These are phyloP conservation scores for Harpagoxenus sublaevis DNA, from an alignment of 2,888 invertebrate genomes.

Conservation along the genomic window DNA sequence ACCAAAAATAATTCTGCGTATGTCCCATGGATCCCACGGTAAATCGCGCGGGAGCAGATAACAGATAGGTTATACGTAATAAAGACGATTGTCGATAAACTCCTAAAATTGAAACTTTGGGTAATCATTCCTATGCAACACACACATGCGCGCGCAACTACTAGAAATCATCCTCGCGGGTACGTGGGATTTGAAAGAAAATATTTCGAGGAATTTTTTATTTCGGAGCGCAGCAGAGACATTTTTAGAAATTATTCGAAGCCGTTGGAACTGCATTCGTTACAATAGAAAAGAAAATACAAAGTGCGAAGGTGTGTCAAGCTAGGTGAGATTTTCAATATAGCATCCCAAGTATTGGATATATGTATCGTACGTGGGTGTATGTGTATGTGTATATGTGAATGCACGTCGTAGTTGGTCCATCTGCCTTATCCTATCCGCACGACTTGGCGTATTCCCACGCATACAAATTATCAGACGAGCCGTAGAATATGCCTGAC, in stretches of 20 bases:
- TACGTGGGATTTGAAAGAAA: not conserved
- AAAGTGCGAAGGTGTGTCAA: constrained; percentile 7
- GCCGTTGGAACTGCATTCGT: constrained; percentile 16
- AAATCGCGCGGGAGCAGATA: constrained; percentile 18
- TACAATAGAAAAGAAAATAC: not conserved
- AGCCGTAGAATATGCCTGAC: constrained; percentile 5
- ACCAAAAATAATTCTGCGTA: constrained; percentile 63
- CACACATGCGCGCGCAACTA: not conserved
- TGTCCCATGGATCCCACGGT: constrained; percentile 50
- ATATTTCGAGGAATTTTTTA: not conserved
- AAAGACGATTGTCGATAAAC: constrained; percentile 68
- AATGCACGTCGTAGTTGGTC: constrained; percentile 1
- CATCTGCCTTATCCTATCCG: constrained; percentile 15
- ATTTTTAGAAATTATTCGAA: constrained; percentile 53
- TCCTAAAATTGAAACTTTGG: constrained; percentile 55
- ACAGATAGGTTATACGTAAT: constrained; percentile 54
- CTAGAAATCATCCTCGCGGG: not conserved
- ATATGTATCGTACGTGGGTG: no score
- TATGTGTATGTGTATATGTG: no score
- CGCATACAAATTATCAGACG: constrained; percentile 46
- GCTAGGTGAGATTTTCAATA: constrained; percentile 52
- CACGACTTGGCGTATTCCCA: constrained; percentile 21
- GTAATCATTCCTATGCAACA: constrained; percentile 56
- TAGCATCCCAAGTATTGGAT: not conserved
- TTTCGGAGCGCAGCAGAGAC: constrained; percentile 6